Conservation (phyloP, 2,113 vertebrate species). For the Aleadryas rufinucha region DNA sequence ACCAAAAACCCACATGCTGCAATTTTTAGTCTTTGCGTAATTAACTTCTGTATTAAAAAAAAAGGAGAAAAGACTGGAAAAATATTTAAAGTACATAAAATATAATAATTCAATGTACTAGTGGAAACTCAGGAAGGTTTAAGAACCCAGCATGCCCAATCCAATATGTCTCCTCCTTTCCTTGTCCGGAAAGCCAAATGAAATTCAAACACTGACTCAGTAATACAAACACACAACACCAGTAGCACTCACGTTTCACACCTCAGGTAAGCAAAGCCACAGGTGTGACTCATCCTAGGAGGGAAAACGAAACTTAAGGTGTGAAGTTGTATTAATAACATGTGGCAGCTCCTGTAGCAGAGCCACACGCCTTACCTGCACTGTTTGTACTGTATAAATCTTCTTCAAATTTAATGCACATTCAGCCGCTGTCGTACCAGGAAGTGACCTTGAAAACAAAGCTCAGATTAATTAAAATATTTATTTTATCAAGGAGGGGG, state of each 20-base stretch:
- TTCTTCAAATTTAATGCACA: slow-evolving; percentile 94
- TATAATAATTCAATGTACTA: not conserved
- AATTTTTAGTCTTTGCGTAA: not conserved
- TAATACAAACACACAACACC: not conserved
- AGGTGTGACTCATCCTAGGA: not conserved
- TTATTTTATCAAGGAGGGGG: not conserved
- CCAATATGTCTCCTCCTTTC: not conserved
- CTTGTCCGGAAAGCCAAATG: not conserved
- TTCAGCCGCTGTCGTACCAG: slow-evolving; percentile 92
- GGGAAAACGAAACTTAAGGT: not conserved
- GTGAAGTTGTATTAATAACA: not conserved
- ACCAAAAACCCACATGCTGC: not conserved
- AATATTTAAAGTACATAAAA: not conserved
- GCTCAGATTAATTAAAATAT: not conserved
- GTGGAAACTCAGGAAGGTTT: not conserved
- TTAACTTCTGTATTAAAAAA: not conserved
- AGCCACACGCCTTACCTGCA: slow-evolving; percentile 78
- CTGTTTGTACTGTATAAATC: slow-evolving; percentile 91
- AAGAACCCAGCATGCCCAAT: not conserved
- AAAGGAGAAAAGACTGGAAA: not conserved
- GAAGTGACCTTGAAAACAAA: slow-evolving; percentile 81
- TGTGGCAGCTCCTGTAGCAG: not conserved
- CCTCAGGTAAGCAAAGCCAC: not conserved
- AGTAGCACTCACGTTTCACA: not conserved
- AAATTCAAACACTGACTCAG: not conserved